Conservation (phyloP, 2,113 vertebrate genomes). For the Vidua chalybeata region DNA sequence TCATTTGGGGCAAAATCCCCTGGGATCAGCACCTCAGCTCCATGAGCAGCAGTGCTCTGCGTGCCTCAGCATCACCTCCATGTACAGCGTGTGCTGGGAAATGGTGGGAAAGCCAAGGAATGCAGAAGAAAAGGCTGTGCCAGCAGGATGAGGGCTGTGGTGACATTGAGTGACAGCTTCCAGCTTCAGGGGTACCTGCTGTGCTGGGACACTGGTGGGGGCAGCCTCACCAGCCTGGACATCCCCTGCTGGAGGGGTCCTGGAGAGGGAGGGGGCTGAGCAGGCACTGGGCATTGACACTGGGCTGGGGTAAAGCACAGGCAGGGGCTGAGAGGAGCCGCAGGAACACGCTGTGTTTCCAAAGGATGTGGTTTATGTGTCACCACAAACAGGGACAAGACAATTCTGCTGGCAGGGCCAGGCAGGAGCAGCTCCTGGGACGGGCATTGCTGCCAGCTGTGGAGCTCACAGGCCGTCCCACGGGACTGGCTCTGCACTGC, state of each 20-base stretch:
- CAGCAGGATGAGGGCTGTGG: background rate
- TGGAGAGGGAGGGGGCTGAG: rapidly evolving
- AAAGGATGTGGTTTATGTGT: background rate
- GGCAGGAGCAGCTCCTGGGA: background rate
- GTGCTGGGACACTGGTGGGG: background rate
- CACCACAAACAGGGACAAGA: rapidly evolving
- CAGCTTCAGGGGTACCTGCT: background rate
- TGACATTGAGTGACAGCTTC: background rate
- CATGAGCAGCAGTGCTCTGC: rapidly evolving
- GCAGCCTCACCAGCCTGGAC: background rate
- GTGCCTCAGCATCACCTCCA: background rate
- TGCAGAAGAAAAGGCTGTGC: background rate
- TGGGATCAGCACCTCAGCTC: background rate
- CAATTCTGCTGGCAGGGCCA: background rate
- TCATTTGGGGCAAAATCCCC: background rate
- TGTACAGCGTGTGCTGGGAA: rapidly evolving
- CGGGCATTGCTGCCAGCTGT: rapidly evolving
- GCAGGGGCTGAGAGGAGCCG: background rate
- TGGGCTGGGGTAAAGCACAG: rapidly evolving
- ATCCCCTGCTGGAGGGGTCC: background rate
- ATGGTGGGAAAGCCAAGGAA: background rate
- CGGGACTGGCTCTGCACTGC: rapidly evolving
- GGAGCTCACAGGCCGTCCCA: background rate
- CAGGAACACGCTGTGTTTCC: background rate
- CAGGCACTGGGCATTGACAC: background rate